Percentiles rank a stretch among this genome's conserved stretches.
Conservation (phyloP, 2,888 invertebrate genomes). For the Caenorhabditis angaria region DNA sequence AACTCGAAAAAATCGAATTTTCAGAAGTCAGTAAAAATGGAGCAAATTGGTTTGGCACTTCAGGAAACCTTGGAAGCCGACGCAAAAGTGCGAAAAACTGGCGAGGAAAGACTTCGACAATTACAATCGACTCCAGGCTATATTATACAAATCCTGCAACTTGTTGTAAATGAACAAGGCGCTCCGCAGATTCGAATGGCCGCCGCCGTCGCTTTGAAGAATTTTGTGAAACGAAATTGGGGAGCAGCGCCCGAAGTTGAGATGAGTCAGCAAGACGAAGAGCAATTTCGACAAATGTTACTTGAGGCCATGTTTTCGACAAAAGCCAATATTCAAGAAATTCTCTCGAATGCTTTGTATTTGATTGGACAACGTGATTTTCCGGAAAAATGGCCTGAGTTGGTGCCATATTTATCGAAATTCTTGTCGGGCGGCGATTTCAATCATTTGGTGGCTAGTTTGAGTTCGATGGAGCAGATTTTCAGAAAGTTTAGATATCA, state of each 20-base stretch:
- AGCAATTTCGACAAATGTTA: conserved; percentile 78
- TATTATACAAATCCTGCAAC: conserved; percentile 33
- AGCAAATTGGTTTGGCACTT: conserved; percentile 59
- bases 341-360: conserved; percentile 77
- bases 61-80: conserved; percentile 73
- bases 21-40: conserved; percentile 19
- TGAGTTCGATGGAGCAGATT: conserved; percentile 93
- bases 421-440: conserved; percentile 81
- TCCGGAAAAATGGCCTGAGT: conserved; percentile 92
- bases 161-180: conserved; percentile 37
- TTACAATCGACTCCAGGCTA: conserved; percentile 47
- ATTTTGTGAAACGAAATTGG: conserved; percentile 96
- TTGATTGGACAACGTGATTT: conserved; percentile 82
- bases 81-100: conserved; percentile 70
- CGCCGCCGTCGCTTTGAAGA: conserved; percentile 93
- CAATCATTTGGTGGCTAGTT: conserved; percentile 90
- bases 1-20: not conserved
- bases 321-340: conserved; percentile 88
- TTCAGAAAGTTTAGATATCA: conserved; percentile 89
- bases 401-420: conserved; percentile 90
- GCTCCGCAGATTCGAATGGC: conserved; percentile 88
- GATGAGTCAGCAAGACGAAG: conserved; percentile 53
- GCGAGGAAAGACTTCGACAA: conserved; percentile 58
- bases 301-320: conserved; percentile 86
- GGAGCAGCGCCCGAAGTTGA: conserved; percentile 53